Evolutionary conservation across 92 coral and sea anemone genomes (phyloP), one percentile per base, ranked within the genome.

Genomic region (Siderastrea siderea): DNA sequence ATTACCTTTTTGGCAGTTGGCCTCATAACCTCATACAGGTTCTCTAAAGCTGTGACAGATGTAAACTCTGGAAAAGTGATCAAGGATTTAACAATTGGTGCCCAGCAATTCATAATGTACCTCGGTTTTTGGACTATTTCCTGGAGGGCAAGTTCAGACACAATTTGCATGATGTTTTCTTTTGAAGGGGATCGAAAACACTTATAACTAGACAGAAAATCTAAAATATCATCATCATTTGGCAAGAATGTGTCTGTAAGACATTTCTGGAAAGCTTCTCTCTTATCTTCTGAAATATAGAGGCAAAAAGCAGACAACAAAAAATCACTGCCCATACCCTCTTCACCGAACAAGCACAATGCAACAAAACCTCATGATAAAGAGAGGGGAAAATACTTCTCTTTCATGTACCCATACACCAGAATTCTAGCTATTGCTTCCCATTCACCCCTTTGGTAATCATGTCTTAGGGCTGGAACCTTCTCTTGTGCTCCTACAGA

Each of bases 301-400:
- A 26, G 38, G 38, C 38, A 0, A 26, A 26, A 26, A 26, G 38
- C 38, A 26, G 38, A 26, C 38, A 26, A 26, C 38, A 26, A 26
- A 77, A 70, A 87, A 87, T 77, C 79, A 3, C 49, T 17, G 46
- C 60, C 43, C 2, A 90, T 78, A 12, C 58, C 46, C 12, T 90
- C 80, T 19, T 90, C 93, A 65, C 93, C 90, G 84, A 83, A 90
- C 38, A 90, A 54, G 71, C 93, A 90, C 58, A 87, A 74, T 49
- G 70, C 61, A 14, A 91, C 44, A 59, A 91, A 82, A 45, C 73
- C 51, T 8, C 66, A 65, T 10, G 93, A 86, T 46, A 90, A 74
- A 4, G 65, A 1, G 4, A 90, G 49, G 14, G 90, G 93, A 43
- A 90, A 90, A 68, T 90, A 90, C 15, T 16, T 68, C 16, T 26